These are phyloP conservation scores for Tangachromis dhanisi DNA, from an alignment of 2,113 vertebrate genomes.

Conservation along the genomic window DNA sequence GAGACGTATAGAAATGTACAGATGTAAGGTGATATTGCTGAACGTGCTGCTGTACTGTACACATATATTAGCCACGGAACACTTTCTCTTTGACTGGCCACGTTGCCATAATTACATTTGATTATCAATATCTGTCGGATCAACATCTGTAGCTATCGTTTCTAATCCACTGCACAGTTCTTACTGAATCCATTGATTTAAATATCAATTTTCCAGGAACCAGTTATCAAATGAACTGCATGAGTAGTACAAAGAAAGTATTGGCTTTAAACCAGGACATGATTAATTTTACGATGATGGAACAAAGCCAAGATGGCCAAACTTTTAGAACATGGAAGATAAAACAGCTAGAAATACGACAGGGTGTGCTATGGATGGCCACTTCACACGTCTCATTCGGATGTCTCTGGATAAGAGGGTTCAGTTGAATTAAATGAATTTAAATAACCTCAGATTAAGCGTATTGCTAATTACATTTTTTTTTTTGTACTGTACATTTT, in stretches of 20 bases:
- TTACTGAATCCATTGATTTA: not conserved
- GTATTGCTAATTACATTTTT: not conserved
- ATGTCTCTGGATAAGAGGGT: not conserved
- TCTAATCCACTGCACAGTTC: not conserved
- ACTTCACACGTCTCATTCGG: not conserved
- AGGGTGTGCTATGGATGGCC: not conserved
- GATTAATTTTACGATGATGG: not conserved
- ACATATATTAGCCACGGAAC: not conserved
- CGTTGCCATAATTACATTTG: not conserved
- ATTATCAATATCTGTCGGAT: slow-evolving; percentile 37
- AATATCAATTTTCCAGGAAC: not conserved
- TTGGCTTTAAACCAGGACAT: not conserved
- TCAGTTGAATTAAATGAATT: not conserved
- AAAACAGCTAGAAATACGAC: not conserved
- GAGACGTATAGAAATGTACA: not conserved
- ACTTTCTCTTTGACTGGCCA: not conserved
- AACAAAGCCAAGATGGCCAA: not conserved
- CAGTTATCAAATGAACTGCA: not conserved
- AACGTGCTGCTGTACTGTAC: not conserved
- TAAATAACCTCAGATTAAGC: not conserved
- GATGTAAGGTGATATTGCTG: not conserved
- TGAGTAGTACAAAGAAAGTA: not conserved
- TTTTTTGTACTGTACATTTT: not conserved
- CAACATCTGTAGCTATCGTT: slow-evolving; percentile 14
- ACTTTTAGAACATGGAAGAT: not conserved